Base-by-base conservation (phyloP, 2,113 vertebrate genomes). In the Anolis sagrei region DNA sequence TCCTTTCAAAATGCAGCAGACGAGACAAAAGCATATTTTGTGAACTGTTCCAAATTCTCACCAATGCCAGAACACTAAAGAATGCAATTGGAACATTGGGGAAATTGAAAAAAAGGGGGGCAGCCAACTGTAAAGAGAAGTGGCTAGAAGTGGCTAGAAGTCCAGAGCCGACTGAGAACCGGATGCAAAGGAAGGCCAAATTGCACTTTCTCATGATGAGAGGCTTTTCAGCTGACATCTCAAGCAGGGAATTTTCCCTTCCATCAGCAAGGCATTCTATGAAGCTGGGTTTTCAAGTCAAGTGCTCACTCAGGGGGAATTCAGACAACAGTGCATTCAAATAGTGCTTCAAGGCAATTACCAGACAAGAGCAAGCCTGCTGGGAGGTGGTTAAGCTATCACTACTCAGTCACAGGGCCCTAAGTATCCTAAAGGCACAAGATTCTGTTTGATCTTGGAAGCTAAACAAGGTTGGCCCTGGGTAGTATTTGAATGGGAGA, bases 101-200 rank as follows among this genome's bases (percentile, higher is more conserved):
- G 36, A 5, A 85, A 79, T 61, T 32, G 34, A 72, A 73, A 36
- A n/a, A 82, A 68, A 58, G 84, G 11, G 51, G 27, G 4, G 7
- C 76, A 85, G 27, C 66, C 79, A 66, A 25, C 18, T 48, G 76
- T 23, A 79, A 85, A 72, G 51, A 54, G 34, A 79, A 85, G 54
- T 23, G 27, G 27, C 18, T 70, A 48, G 68, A 79, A 69, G 76
- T n/a, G n/a, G n/a, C n/a, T n/a, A n/a, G n/a, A 85, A 70, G 2
- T 8, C 36, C 36, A 72, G 51, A 79, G 19, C 72, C 49, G 64
- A 70, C 5, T 72, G 27, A 79, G 68, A 85, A 79, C 19, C 79
- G 76, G 84, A 85, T 79, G 34, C 36, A 48, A 79, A n/a, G 58
- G 74, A 85, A 72, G 34, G 27, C 83, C 49, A 79, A 72, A 61